Percentiles rank a stretch among this genome's conserved stretches.
phyloP scores from a whole-genome alignment of 2,888 invertebrate genomes.

The Pasiphila rectangulata region DNA sequence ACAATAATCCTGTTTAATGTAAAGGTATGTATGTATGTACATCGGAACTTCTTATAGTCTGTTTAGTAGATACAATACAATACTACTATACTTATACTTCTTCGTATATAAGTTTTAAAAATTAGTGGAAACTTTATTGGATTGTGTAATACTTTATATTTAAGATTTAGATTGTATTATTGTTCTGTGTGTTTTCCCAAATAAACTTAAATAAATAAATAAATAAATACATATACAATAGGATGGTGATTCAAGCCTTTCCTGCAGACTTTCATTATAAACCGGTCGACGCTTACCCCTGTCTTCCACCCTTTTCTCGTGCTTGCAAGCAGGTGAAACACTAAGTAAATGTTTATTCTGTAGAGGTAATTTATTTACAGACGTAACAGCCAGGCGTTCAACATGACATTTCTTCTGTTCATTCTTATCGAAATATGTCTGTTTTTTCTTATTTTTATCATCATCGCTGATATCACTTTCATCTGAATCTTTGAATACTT shows the following conservation, averaged over 20 bases:
- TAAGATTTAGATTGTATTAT: no score
- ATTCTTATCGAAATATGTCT: slow-evolving; percentile 20
- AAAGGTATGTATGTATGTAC: no score
- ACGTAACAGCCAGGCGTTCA: slow-evolving; percentile 43
- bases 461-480: slow-evolving; percentile 34
- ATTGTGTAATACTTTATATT: no score
- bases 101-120: no score
- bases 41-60: no score
- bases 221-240: no score
- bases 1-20: no score
- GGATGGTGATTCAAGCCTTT: slow-evolving; percentile 46
- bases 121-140: no score
- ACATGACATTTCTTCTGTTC: slow-evolving; percentile 32
- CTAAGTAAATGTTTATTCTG: slow-evolving; percentile 52
- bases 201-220: no score
- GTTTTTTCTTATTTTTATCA: slow-evolving; percentile 15
- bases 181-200: no score
- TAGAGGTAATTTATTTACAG: slow-evolving; percentile 37
- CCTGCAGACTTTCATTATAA: slow-evolving; percentile 42
- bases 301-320: slow-evolving; percentile 39
- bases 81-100: no score
- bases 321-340: slow-evolving; percentile 42
- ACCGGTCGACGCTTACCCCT: slow-evolving; percentile 46
- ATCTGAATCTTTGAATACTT: slow-evolving; percentile 45
- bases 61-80: no score